Evolutionary conservation across 2,113 vertebrate species (phyloP).

Genomic region (Pseudorhombus dupliciocellatus): DNA sequence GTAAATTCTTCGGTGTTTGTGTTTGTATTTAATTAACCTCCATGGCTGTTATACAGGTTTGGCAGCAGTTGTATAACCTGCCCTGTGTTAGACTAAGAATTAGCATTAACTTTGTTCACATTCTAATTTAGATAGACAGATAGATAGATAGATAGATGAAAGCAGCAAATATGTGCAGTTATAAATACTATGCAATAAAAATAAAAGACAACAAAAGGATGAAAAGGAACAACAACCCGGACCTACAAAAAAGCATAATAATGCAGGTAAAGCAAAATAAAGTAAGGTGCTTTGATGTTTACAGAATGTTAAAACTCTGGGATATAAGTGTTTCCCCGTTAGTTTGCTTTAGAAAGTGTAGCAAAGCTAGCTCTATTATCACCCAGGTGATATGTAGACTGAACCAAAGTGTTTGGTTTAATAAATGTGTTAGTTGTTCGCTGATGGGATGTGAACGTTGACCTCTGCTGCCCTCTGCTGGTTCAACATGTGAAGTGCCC

Average conservation of each 20-base stretch:
- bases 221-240: no score
- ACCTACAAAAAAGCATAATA: no score
- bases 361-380: no score
- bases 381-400: not conserved
- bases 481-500: not conserved
- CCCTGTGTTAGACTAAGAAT: not conserved
- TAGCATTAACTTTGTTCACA: no score
- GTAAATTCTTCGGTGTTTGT: not conserved
- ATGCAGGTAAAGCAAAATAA: no score
- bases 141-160: no score
- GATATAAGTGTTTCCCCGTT: not conserved
- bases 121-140: no score
- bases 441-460: not conserved
- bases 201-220: no score
- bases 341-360: no score
- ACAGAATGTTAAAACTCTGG: not conserved
- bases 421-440: not conserved
- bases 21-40: not conserved
- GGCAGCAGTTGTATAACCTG: not conserved
- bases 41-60: not conserved
- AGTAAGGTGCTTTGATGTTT: no score
- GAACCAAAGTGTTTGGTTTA: not conserved
- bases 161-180: no score
- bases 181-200: no score
- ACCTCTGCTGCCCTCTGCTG: slow-evolving; percentile 54